phyloP scores from a whole-genome alignment of 2,113 vertebrate species.

The Alces alces region DNA sequence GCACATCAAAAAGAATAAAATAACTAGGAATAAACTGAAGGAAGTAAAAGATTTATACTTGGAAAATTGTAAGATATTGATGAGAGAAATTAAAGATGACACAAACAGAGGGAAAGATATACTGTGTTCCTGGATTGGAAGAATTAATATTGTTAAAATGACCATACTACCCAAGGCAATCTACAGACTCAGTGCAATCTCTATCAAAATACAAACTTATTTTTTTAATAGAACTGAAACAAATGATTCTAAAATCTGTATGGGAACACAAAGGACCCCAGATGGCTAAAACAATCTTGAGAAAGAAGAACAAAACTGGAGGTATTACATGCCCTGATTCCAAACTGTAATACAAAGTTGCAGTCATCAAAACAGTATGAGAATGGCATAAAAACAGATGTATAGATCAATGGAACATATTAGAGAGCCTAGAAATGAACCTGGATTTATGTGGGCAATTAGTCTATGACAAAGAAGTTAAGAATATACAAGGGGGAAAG shows the following conservation, averaged over 20 bases:
- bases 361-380: neutral
- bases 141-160: neutral
- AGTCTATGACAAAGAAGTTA: neutral
- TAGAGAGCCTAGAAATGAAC: neutral
- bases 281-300: neutral
- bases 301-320: neutral
- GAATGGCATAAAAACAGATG: neutral
- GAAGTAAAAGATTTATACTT: neutral
- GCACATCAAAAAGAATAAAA: neutral
- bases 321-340: neutral
- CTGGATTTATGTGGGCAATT: neutral
- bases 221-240: neutral
- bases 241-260: neutral
- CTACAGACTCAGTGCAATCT: neutral
- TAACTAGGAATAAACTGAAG: neutral
- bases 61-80: neutral
- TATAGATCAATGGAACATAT: neutral
- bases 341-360: neutral
- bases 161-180: neutral
- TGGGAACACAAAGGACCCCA: neutral
- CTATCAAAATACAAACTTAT: neutral
- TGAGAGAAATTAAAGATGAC: neutral
- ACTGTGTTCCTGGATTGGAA: neutral
- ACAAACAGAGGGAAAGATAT: neutral
- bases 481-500: neutral